Conservation (phyloP, 1,140 invertebrate species). For the Heliconius nattereri region DNA sequence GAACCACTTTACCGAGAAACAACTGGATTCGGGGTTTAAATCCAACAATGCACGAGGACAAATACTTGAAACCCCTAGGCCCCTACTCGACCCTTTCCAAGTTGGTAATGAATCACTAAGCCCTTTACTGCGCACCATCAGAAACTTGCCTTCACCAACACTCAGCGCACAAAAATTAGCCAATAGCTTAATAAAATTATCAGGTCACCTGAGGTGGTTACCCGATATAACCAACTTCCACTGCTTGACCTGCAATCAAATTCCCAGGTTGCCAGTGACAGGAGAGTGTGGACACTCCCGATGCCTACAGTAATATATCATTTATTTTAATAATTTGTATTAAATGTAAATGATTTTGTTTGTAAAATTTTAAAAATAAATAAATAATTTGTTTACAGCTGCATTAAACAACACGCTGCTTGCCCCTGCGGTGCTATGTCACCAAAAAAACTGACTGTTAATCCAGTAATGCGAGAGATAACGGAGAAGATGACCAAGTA, state of each 20-base stretch:
- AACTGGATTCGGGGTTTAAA: neutral
- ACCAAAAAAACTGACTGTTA: slow-evolving; percentile 41
- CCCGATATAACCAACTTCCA: slow-evolving; percentile 42
- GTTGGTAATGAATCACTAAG: neutral
- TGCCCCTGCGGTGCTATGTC: slow-evolving; percentile 51
- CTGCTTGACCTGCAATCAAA: slow-evolving; percentile 50
- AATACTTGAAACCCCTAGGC: neutral
- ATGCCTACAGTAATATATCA: slow-evolving; percentile 48
- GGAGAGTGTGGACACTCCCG: slow-evolving; percentile 61
- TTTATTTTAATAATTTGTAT: neutral
- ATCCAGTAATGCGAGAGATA: slow-evolving; percentile 51
- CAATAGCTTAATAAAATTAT: slow-evolving; percentile 54
- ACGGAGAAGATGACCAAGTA: slow-evolving; percentile 49
- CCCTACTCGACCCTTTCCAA: neutral
- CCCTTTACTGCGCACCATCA: neutral
- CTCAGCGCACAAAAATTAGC: slow-evolving; percentile 43
- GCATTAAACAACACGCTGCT: slow-evolving; percentile 40
- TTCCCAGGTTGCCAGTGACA: slow-evolving; percentile 55
- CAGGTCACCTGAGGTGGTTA: slow-evolving; percentile 47
- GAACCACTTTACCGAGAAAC: neutral
- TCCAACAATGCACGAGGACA: neutral
- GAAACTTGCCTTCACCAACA: slow-evolving; percentile 21
- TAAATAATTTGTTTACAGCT: slow-evolving; percentile 42
- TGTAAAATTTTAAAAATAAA: neutral
- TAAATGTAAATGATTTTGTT: neutral